phyloP scores from a whole-genome alignment of 2,113 vertebrate genomes.

The Gracilinanus agilis region DNA sequence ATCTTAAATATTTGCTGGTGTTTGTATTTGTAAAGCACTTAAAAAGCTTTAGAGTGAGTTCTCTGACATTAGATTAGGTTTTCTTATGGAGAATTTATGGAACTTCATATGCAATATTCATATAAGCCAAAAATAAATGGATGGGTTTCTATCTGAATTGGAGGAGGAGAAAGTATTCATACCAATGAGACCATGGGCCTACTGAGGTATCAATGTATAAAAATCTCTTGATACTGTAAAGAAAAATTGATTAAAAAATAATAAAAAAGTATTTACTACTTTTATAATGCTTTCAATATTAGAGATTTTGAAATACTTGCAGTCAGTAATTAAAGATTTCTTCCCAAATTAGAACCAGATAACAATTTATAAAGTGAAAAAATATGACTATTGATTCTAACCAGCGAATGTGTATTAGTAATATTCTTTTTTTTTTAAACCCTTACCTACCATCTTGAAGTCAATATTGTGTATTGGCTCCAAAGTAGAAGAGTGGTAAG shows the following conservation, averaged over 20 bases:
- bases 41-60: background rate
- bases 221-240: background rate
- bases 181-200: background rate
- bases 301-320: background rate
- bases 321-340: background rate
- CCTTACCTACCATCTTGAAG: too few species aligned
- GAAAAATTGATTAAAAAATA: background rate
- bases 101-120: background rate
- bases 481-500: too few species aligned
- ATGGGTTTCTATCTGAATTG: background rate
- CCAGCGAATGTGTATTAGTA: too few species aligned
- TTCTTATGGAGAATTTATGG: background rate
- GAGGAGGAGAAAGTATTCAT: background rate
- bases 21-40: background rate
- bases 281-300: background rate
- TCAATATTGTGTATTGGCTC: too few species aligned
- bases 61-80: background rate
- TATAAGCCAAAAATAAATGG: background rate
- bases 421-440: too few species aligned
- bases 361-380: too few species aligned
- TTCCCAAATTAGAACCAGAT: background rate
- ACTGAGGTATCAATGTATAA: background rate
- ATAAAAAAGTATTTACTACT: background rate
- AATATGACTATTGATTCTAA: too few species aligned
- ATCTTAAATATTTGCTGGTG: background rate